Conservation (phyloP, 2,797 vertebrate species). For the Falco columbarius region DNA sequence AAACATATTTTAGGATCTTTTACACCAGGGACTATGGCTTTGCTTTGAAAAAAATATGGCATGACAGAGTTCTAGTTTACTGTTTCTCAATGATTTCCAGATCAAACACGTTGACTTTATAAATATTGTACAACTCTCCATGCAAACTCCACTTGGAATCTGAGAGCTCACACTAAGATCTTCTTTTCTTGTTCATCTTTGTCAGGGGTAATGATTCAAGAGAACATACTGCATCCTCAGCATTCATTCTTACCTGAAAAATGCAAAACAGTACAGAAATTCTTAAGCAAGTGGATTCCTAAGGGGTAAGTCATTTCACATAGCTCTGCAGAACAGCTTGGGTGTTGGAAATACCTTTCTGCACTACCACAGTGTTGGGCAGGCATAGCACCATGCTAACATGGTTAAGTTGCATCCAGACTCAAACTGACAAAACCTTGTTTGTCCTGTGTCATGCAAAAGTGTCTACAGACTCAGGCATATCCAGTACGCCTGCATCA, state of each 20-base stretch:
- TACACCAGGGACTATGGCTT: background rate
- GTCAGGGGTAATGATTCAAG: background rate
- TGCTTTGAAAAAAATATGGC: background rate
- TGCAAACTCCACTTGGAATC: background rate
- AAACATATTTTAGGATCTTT: background rate
- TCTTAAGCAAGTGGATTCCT: background rate
- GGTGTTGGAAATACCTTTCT: background rate
- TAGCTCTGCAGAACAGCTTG: background rate
- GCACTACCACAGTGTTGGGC: background rate
- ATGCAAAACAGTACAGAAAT: background rate
- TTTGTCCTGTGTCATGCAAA: background rate
- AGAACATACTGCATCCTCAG: background rate
- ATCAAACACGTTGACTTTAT: constrained; percentile 11
- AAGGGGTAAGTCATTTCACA: background rate
- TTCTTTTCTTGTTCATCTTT: background rate
- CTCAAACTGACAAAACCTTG: background rate
- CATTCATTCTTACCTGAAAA: background rate
- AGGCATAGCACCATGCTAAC: background rate
- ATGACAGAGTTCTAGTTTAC: background rate
- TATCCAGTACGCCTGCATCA: background rate
- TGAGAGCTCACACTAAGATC: background rate
- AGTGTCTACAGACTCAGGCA: background rate
- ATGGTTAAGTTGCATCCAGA: background rate
- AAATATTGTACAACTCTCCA: constrained; percentile 39
- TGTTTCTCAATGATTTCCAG: constrained; percentile 15